These are phyloP conservation scores for Adelognathus sp. DNA, from an alignment of 2,888 invertebrate genomes.

Conservation along the genomic window DNA sequence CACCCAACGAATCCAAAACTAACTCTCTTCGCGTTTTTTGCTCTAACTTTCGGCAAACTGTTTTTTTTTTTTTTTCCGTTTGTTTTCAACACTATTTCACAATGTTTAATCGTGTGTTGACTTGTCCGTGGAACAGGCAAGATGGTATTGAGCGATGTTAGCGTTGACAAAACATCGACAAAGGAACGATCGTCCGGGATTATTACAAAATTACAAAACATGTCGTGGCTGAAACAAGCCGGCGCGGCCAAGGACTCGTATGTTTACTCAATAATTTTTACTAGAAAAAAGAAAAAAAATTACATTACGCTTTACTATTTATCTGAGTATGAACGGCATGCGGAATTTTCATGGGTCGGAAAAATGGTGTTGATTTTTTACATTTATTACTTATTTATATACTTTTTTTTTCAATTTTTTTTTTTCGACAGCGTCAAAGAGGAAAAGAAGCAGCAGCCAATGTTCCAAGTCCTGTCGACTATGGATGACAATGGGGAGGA, in stretches of 20 bases:
- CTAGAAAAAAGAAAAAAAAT: neutral
- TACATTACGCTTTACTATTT: too few relatives aligned
- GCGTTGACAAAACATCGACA: too few relatives aligned
- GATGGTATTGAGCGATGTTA: slow-evolving; percentile 22
- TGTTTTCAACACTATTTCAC: too few relatives aligned
- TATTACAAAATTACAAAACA: slow-evolving; percentile 66
- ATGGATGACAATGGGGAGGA: too few relatives aligned
- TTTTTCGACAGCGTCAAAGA: neutral
- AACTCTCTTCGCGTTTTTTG: too few relatives aligned
- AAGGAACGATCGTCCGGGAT: slow-evolving; percentile 16
- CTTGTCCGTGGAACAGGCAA: slow-evolving; percentile 3
- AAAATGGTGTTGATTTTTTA: neutral
- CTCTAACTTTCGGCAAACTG: too few relatives aligned
- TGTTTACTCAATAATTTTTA: slow-evolving; percentile 42
- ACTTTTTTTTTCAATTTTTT: neutral
- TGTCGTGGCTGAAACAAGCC: slow-evolving; percentile 70
- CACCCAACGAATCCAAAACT: too few relatives aligned
- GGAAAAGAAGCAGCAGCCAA: too few relatives aligned
- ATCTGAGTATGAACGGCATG: too few relatives aligned
- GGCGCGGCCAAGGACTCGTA: slow-evolving; percentile 36
- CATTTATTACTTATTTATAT: neutral
- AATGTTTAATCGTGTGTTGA: neutral
- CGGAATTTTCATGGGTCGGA: too few relatives aligned
- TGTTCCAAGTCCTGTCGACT: too few relatives aligned
- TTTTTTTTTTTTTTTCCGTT: neutral